These are phyloP conservation scores for Pseudachorutes palmiensis DNA, from an alignment of 1,140 invertebrate species.

Conservation along the genomic window DNA sequence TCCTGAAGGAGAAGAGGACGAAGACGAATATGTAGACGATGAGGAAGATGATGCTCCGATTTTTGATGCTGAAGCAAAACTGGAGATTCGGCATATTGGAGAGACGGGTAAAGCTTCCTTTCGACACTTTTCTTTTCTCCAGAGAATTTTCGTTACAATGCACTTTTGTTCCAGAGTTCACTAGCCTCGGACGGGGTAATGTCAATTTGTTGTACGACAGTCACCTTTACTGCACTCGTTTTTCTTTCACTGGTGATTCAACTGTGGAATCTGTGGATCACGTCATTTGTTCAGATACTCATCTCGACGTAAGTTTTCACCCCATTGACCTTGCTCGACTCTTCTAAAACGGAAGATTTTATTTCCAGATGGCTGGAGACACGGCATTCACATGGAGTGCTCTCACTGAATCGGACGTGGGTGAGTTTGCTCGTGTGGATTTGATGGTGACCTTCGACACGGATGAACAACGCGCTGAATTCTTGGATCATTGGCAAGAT, in stretches of 20 bases:
- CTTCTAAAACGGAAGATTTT: not conserved
- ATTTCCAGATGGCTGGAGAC: not conserved
- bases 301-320: not conserved
- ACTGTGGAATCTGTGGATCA: not conserved
- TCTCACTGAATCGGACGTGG: not conserved
- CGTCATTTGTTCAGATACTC: slow-evolving; percentile 5
- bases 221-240: not conserved
- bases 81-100: not conserved
- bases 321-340: not conserved
- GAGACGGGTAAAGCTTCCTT: not conserved
- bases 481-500: slow-evolving; percentile 1
- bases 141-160: too few species aligned
- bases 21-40: slow-evolving; percentile 11
- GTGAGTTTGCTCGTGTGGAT: not conserved
- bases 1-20: slow-evolving; percentile 6
- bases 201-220: not conserved
- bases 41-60: not conserved
- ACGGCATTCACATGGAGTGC: not conserved
- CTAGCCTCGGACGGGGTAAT: not conserved
- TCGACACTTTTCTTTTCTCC: too few species aligned
- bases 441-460: not conserved
- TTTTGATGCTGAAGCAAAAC: not conserved
- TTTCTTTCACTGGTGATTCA: not conserved
- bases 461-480: not conserved
- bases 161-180: not conserved